phyloP scores from a whole-genome alignment of 2,113 vertebrate genomes.

The Scomber japonicus region DNA sequence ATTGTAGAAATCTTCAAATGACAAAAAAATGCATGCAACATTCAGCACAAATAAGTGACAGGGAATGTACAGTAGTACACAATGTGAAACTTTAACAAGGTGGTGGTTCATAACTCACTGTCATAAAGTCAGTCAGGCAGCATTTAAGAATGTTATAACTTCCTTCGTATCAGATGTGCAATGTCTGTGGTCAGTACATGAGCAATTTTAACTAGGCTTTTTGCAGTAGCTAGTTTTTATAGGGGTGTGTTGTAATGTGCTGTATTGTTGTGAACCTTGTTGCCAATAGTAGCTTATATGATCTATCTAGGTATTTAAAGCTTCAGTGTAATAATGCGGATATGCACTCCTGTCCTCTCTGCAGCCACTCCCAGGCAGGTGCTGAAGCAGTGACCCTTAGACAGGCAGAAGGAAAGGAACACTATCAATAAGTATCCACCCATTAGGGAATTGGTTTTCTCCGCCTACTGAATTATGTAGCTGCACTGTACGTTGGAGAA shows the following conservation, averaged over 20 bases:
- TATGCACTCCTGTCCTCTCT: slow-evolving; percentile 24
- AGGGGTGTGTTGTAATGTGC: slow-evolving; percentile 16
- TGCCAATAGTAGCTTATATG: slow-evolving; percentile 1
- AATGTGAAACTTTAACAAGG: background rate
- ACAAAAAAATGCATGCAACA: background rate
- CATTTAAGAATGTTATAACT: background rate
- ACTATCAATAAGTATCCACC: slow-evolving; percentile 11
- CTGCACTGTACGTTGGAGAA: slow-evolving; percentile 4
- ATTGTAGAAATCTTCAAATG: background rate
- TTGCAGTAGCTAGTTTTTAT: slow-evolving; percentile 32
- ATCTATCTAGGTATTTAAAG: slow-evolving; percentile 53
- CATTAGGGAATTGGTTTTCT: background rate
- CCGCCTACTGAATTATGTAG: slow-evolving; percentile 5
- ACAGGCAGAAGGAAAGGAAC: slow-evolving; percentile 28
- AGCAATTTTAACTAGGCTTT: slow-evolving; percentile 1
- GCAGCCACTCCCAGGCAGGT: slow-evolving; percentile 54
- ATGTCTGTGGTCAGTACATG: slow-evolving; percentile 34
- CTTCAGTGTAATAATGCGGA: slow-evolving; percentile 33
- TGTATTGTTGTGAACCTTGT: slow-evolving; percentile 20
- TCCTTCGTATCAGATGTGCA: background rate
- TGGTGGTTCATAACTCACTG: background rate
- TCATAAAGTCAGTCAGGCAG: background rate
- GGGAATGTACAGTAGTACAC: background rate
- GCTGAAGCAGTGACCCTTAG: slow-evolving; percentile 61
- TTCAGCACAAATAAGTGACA: background rate